phyloP scores from a whole-genome alignment of 2,888 invertebrate species.

The Aphrophora alni region DNA sequence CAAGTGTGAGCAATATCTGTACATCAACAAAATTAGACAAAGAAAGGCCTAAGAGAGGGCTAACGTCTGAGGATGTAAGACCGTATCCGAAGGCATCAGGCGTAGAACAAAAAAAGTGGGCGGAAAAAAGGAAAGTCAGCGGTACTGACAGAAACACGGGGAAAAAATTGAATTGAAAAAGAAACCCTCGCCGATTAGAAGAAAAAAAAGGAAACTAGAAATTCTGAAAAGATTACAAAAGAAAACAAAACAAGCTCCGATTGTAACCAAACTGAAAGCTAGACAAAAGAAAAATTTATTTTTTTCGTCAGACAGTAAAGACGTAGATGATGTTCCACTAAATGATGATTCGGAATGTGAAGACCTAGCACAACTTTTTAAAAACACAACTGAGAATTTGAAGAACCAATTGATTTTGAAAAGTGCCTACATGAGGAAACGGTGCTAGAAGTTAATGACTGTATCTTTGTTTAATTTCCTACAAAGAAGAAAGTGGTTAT shows the following conservation, averaged over 20 bases:
- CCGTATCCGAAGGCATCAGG: not conserved
- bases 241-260: not conserved
- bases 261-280: not conserved
- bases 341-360: slow-evolving; percentile 19
- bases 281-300: not conserved
- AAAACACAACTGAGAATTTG: not conserved
- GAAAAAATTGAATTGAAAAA: slow-evolving; percentile 18
- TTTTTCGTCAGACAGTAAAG: not conserved
- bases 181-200: too few relatives aligned
- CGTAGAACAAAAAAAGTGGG: slow-evolving; percentile 12
- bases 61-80: slow-evolving; percentile 24
- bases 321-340: not conserved
- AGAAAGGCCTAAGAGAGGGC: not conserved
- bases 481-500: slow-evolving; percentile 15
- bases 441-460: slow-evolving; percentile 27
- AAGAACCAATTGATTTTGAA: slow-evolving; percentile 24
- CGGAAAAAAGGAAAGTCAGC: slow-evolving; percentile 23
- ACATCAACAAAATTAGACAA: slow-evolving; percentile 10
- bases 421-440: slow-evolving; percentile 3
- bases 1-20: too few relatives aligned
- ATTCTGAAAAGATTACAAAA: slow-evolving; percentile 7
- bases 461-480: slow-evolving; percentile 26
- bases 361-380: slow-evolving; percentile 27
- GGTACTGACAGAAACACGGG: slow-evolving; percentile 18
- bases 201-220: not conserved